These are phyloP conservation scores for Thumatha senex DNA, from an alignment of 2,888 invertebrate genomes.

Conservation along the genomic window DNA sequence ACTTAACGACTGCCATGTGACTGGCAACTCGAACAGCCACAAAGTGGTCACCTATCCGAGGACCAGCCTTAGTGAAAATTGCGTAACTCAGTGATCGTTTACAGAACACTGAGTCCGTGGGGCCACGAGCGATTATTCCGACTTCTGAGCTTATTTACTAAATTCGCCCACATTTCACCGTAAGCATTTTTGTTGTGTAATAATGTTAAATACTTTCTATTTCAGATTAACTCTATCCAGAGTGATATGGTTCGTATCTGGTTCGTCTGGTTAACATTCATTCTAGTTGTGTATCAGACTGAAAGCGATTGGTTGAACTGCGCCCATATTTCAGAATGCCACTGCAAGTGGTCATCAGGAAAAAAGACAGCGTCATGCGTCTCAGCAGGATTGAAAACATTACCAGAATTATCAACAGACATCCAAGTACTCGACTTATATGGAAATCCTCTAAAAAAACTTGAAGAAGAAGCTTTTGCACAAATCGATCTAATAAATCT, in stretches of 20 bases:
- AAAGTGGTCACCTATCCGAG: no score
- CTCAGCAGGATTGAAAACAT: conserved; percentile 87
- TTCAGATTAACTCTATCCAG: conserved; percentile 56
- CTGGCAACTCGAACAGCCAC: no score
- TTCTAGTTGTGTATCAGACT: conserved; percentile 54
- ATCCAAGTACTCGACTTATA: conserved; percentile 90
- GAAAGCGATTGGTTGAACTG: conserved; percentile 92
- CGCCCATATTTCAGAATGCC: conserved; percentile 87
- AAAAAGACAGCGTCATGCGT: conserved; percentile 94
- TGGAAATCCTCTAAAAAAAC: conserved; percentile 88
- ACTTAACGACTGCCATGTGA: no score
- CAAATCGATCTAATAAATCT: conserved; percentile 91
- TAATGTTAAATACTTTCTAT: conserved; percentile 31
- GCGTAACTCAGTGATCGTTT: no score
- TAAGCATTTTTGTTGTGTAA: no score
- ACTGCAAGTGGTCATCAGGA: conserved; percentile 96
- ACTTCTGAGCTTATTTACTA: no score
- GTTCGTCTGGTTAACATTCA: conserved; percentile 56
- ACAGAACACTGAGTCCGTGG: no score
- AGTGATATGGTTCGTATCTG: conserved; percentile 56
- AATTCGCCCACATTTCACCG: no score
- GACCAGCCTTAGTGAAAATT: no score
- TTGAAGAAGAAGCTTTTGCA: conserved; percentile 90
- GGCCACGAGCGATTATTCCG: no score
- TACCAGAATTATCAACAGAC: conserved; percentile 84